A percentile compares a stretch with the other conserved stretches of the same genome.
Evolutionary conservation across 2,113 vertebrate species (phyloP).

Genomic region (Apeltes quadracus): DNA sequence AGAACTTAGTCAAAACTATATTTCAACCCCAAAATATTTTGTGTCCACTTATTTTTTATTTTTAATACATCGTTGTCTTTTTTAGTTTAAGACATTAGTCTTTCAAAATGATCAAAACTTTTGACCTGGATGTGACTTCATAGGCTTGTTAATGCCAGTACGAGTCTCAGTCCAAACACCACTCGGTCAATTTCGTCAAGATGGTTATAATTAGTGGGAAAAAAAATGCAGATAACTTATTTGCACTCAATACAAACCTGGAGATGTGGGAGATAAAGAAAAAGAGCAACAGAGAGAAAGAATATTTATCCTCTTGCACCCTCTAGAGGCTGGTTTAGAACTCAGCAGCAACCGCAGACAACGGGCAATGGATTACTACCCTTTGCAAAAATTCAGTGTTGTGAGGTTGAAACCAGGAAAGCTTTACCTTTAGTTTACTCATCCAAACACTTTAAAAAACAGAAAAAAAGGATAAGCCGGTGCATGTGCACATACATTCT

Average conservation of each 20-base stretch:
- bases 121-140: no score
- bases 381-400: background rate
- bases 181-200: background rate
- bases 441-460: background rate
- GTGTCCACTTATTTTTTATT: no score
- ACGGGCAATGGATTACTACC: no score
- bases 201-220: background rate
- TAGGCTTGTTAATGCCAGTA: background rate
- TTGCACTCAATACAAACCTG: background rate
- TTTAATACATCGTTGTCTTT: no score
- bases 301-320: slow-evolving; percentile 13
- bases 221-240: background rate
- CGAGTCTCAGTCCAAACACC: background rate
- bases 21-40: no score
- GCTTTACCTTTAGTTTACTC: background rate
- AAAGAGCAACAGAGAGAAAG: background rate
- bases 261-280: background rate
- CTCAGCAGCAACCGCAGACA: background rate
- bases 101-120: no score
- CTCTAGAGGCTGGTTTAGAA: slow-evolving; percentile 14
- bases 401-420: background rate
- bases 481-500: background rate
- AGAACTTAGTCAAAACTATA: no score
- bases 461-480: background rate
- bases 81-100: no score